Percentiles rank a stretch among this genome's conserved stretches.
Evolutionary conservation across 2,113 vertebrate genomes (phyloP).

Genomic region (Trichechus manatus): DNA sequence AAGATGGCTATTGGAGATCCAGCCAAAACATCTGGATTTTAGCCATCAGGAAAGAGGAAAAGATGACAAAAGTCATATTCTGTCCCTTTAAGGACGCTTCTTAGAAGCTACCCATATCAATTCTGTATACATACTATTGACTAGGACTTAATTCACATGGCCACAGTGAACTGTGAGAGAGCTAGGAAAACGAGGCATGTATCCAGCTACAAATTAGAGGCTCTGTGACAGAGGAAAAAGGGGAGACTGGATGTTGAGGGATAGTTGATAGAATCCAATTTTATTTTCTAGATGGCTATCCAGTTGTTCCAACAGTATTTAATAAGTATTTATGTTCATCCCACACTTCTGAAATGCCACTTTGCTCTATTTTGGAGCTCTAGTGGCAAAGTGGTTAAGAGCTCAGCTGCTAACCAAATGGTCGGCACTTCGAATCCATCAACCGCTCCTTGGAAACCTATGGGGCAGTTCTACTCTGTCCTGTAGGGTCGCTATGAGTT

Average conservation of each 20-base stretch:
- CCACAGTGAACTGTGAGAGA: background rate
- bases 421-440: too few species aligned
- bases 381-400: too few species aligned
- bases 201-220: background rate
- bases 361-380: background rate
- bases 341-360: background rate
- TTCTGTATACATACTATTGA: background rate
- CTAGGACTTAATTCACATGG: background rate
- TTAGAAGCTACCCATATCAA: background rate
- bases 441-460: too few species aligned
- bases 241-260: background rate
- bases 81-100: background rate
- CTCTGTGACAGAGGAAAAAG: background rate
- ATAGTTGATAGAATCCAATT: background rate
- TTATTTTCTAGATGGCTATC: constrained; percentile 11
- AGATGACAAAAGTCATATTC: background rate
- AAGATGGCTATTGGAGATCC: background rate
- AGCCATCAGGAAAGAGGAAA: background rate
- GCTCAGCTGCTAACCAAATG: too few species aligned
- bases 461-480: too few species aligned
- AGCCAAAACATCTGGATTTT: background rate
- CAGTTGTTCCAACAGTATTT: background rate
- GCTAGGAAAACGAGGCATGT: background rate
- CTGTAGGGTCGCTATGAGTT: too few species aligned
- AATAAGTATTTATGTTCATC: background rate